Percentiles rank a stretch among this genome's conserved stretches.
phyloP scores from a whole-genome alignment of 2,113 vertebrate genomes.

The Neogobius melanostomus region DNA sequence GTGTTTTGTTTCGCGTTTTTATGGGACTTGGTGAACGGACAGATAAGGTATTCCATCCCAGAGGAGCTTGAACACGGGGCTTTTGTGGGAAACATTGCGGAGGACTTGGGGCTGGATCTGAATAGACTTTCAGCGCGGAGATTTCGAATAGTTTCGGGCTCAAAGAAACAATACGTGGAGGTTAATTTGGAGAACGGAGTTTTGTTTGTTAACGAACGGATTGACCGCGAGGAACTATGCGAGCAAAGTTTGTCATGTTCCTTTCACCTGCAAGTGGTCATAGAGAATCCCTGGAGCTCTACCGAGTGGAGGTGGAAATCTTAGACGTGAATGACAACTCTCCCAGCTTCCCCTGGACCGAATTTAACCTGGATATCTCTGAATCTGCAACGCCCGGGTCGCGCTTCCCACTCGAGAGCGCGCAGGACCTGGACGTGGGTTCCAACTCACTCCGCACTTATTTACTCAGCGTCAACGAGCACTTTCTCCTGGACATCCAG shows the following conservation, averaged over 20 bases:
- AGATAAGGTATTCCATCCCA: slow-evolving; percentile 72
- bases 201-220: slow-evolving; percentile 71
- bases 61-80: slow-evolving; percentile 75
- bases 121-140: slow-evolving; percentile 67
- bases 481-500: slow-evolving; percentile 72
- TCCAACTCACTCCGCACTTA: slow-evolving; percentile 71
- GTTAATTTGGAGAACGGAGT: slow-evolving; percentile 74
- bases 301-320: slow-evolving; percentile 71
- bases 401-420: slow-evolving; percentile 74
- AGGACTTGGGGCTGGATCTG: slow-evolving; percentile 71
- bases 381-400: slow-evolving; percentile 71
- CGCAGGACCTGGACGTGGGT: slow-evolving; percentile 71
- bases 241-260: slow-evolving; percentile 72
- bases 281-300: slow-evolving; percentile 72
- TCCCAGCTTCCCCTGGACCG: slow-evolving; percentile 70
- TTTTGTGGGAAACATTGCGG: slow-evolving; percentile 72
- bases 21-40: slow-evolving; percentile 60
- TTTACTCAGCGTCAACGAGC: slow-evolving; percentile 70
- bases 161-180: slow-evolving; percentile 71
- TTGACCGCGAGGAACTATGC: slow-evolving; percentile 71
- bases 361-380: slow-evolving; percentile 73
- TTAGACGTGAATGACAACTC: slow-evolving; percentile 72
- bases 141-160: slow-evolving; percentile 72
- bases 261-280: slow-evolving; percentile 74
- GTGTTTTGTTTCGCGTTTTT: slow-evolving; percentile 45